Percentiles rank a stretch among this genome's conserved stretches.
These are phyloP conservation scores for Excalfactoria chinensis DNA, from an alignment of 2,113 vertebrate species.

Conservation along the genomic window DNA sequence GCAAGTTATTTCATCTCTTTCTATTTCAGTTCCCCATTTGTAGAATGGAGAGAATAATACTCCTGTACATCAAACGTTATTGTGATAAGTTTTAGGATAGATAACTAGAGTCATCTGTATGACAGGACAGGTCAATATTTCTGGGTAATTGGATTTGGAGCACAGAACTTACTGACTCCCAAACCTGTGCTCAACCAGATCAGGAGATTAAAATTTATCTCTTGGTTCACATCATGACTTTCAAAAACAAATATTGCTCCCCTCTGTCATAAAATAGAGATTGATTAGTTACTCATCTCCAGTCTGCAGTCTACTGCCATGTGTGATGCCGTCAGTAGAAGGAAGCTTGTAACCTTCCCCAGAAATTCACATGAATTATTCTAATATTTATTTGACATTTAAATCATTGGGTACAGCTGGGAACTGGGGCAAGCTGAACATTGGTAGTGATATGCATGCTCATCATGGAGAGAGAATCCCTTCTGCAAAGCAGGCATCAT, in stretches of 20 bases:
- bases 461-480: neutral
- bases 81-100: constrained; percentile 9
- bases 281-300: constrained; percentile 1
- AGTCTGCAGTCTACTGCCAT: neutral
- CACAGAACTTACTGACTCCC: constrained; percentile 12
- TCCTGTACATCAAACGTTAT: neutral
- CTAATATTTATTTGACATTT: constrained; percentile 28
- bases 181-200: neutral
- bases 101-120: neutral
- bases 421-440: neutral
- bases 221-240: neutral
- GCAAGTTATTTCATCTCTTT: neutral
- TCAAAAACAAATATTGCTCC: neutral
- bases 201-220: constrained; percentile 5
- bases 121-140: constrained; percentile 17
- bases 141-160: constrained; percentile 25
- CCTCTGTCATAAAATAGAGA: neutral
- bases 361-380: neutral
- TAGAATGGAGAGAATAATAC: neutral
- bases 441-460: neutral
- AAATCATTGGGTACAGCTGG: neutral
- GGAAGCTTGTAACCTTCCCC: neutral
- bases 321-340: neutral
- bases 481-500: neutral
- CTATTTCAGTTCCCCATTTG: neutral